Percentiles rank a stretch among this genome's conserved stretches.
These are phyloP conservation scores for Actinia equina DNA, from an alignment of 64 coral and sea anemone species.

Conservation along the genomic window DNA sequence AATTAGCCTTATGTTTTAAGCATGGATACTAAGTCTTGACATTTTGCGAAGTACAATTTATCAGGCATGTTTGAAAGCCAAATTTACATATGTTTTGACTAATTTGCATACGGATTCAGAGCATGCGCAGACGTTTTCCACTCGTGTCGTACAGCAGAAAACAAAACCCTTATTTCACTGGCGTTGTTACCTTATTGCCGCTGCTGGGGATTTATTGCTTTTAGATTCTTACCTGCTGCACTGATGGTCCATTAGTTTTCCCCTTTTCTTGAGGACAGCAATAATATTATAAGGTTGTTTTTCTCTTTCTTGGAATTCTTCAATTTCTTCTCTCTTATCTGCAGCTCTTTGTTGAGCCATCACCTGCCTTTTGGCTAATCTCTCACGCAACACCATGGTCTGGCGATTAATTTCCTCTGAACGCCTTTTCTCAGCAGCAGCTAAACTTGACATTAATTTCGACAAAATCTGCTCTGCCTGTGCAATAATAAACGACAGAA, in stretches of 20 bases:
- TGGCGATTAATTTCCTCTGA: conserved; percentile 86
- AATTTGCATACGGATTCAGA: too few species aligned
- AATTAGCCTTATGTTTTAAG: too few species aligned
- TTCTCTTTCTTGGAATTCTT: conserved; percentile 60
- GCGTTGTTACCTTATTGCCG: too few species aligned
- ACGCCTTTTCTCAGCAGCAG: conserved; percentile 63
- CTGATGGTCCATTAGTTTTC: conserved; percentile 67
- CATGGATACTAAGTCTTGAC: too few species aligned
- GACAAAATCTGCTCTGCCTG: conserved; percentile 81
- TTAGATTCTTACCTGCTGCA: conserved; percentile 45
- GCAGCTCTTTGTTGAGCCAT: conserved; percentile 56
- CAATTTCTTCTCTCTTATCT: conserved; percentile 81
- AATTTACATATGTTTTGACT: too few species aligned
- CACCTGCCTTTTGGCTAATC: conserved; percentile 70
- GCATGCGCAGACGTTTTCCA: too few species aligned
- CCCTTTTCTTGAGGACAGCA: conserved; percentile 51
- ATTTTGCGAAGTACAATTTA: too few species aligned
- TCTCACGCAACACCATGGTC: conserved; percentile 78
- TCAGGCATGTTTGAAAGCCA: too few species aligned
- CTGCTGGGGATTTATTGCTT: background rate
- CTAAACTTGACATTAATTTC: conserved; percentile 82
- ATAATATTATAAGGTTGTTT: conserved; percentile 63
- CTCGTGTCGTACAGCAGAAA: too few species aligned
- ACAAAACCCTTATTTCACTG: too few species aligned
- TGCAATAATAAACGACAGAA: too few species aligned